Base-by-base conservation (phyloP, 2,797 vertebrate species). In the Helicolenus hilgendorfi region DNA sequence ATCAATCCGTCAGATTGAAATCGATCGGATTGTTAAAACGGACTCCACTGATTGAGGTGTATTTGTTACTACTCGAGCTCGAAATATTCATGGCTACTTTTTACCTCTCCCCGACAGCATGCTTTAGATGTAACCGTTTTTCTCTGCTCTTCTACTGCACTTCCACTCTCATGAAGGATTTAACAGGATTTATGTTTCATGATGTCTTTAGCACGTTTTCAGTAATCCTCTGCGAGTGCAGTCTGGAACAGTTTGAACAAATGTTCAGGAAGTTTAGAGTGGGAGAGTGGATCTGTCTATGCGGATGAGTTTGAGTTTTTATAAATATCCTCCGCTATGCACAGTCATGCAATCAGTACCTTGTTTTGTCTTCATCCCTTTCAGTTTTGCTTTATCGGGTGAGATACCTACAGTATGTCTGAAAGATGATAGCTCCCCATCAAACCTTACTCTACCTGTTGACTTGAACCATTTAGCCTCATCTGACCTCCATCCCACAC, bases 171-270 rank as follows among this genome's bases (percentile, higher is more conserved):
- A 55, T 81, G 67, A 88, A 86, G 73, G 77, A 69, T 90, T 90
- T 71, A 90, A 81, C 67, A 85, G 84, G 72, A 88, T 92, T 85
- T 69, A 83, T 77, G 81, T 88, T 85, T 77, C 79, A 90, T 72
- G 71, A 79, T 87, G 45, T 72, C 84, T 83, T 70, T 11, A 38
- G 73, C 75, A 49, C 29, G 60, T 82, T 76, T 82, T 77, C 63
- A 77, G 69, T 62, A 69, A 75, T 81, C 26, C 26, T 65, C 77
- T 85, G 78, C 56, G 76, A 82, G 38, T 22, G 60, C 79, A 55
- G 60, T 71, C 31, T 62, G 2, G 9, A 80, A 36, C 72, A 58
- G 67, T 73, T 60, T 80, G 75, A 81, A 77, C 77, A 80, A 81
- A 79, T 84, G 82, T 35, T 75, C 11, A 60, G 20, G 60, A 72